Conservation (phyloP, 2,113 vertebrate genomes). For the Chionis minor region DNA sequence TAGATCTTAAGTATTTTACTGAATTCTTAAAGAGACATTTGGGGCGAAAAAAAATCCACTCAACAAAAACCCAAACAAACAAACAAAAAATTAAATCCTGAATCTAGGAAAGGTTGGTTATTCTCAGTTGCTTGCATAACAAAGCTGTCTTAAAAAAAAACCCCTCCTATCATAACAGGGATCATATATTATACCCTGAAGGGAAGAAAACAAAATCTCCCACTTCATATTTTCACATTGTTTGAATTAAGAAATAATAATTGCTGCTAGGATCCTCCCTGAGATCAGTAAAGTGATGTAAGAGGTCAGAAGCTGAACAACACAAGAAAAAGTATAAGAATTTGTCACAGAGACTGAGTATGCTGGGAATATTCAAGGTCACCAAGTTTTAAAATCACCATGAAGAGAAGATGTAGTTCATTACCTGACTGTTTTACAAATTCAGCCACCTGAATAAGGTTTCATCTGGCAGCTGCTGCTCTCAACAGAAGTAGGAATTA, state of each 20-base stretch:
- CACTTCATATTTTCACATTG: background rate
- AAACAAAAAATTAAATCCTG: background rate
- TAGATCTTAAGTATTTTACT: background rate
- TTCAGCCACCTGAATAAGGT: background rate
- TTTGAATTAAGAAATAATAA: background rate
- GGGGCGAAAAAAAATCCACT: accelerated
- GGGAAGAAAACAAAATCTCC: background rate
- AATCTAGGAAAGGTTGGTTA: background rate
- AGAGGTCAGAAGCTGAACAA: background rate
- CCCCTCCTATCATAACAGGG: background rate
- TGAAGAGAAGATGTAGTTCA: background rate
- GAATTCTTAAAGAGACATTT: background rate
- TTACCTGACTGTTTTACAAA: background rate
- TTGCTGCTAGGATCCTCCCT: background rate
- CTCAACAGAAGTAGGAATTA: background rate
- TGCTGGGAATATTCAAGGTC: background rate
- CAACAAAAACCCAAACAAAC: background rate
- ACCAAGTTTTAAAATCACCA: background rate
- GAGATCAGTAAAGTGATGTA: background rate
- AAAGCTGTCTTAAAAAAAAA: background rate
- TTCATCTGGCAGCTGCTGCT: slow-evolving; percentile 22
- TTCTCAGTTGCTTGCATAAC: background rate
- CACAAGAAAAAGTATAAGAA: background rate
- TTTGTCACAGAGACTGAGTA: accelerated
- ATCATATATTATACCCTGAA: background rate